Conservation (phyloP, 2,888 invertebrate genomes). For the Steinernema scapterisci region DNA sequence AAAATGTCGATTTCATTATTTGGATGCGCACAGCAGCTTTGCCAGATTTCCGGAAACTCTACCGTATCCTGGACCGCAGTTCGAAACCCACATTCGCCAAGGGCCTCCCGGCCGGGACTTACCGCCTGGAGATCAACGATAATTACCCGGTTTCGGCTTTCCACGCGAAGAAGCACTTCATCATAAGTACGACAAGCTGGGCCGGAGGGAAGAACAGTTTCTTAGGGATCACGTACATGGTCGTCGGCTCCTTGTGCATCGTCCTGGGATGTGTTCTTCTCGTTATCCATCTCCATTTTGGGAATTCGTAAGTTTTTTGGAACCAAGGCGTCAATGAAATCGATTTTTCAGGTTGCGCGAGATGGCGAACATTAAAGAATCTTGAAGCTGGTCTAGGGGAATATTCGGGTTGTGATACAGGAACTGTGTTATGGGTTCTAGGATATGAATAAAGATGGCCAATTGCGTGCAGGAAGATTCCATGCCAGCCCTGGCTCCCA, state of each 20-base stretch:
- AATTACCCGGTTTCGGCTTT: constrained; percentile 86
- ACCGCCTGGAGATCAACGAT: constrained; percentile 67
- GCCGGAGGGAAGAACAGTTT: constrained; percentile 97
- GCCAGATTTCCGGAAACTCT: constrained; percentile 91
- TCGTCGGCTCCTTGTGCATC: constrained; percentile 91
- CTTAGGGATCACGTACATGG: constrained; percentile 94
- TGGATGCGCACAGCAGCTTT: constrained; percentile 99
- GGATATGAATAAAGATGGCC: too few relatives aligned
- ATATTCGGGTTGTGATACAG: too few relatives aligned
- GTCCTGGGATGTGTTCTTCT: constrained; percentile 87
- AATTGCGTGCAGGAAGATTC: too few relatives aligned
- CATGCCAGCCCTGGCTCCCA: too few relatives aligned
- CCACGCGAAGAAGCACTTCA: constrained; percentile 89
- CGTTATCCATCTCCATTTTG: constrained; percentile 92
- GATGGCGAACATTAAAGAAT: not conserved
- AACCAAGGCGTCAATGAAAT: not conserved
- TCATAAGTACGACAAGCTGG: constrained; percentile 93
- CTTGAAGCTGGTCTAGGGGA: too few relatives aligned
- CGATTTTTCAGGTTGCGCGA: not conserved
- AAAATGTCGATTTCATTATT: constrained; percentile 96
- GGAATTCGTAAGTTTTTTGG: constrained; percentile 79
- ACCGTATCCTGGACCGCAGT: constrained; percentile 82
- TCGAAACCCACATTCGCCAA: constrained; percentile 72
- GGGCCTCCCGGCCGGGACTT: constrained; percentile 77
- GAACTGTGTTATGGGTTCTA: too few relatives aligned